Percentiles rank a stretch among this genome's conserved stretches.
Conservation (phyloP, 2,797 vertebrate species). For the Dryobates pubescens region DNA sequence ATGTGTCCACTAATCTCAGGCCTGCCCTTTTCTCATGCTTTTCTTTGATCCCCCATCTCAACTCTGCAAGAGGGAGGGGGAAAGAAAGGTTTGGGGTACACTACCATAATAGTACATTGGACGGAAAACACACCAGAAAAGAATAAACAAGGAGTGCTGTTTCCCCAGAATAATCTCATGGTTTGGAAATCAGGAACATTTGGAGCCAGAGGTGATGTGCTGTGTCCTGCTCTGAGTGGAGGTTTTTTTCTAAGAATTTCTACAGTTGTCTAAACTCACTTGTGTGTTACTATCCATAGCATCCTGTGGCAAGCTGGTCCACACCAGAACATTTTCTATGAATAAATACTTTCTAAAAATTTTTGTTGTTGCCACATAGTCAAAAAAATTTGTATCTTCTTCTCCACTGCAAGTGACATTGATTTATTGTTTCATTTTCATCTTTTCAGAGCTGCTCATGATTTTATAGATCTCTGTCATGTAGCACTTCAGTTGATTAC, state of each 20-base stretch:
- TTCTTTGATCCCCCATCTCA: too few species aligned
- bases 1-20: too few species aligned
- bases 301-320: not conserved
- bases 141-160: not conserved
- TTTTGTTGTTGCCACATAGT: not conserved
- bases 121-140: not conserved
- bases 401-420: not conserved
- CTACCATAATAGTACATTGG: not conserved
- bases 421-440: not conserved
- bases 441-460: not conserved
- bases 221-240: not conserved
- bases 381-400: not conserved
- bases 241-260: not conserved
- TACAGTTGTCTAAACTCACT: not conserved
- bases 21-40: too few species aligned
- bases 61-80: too few species aligned
- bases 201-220: not conserved
- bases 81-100: too few species aligned
- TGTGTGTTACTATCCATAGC: not conserved
- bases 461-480: not conserved
- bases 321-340: not conserved
- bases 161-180: not conserved
- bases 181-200: not conserved
- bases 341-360: not conserved
- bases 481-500: not conserved